Base-by-base conservation (phyloP, 1,140 invertebrate species). In the Pogonomyrmex californicus region DNA sequence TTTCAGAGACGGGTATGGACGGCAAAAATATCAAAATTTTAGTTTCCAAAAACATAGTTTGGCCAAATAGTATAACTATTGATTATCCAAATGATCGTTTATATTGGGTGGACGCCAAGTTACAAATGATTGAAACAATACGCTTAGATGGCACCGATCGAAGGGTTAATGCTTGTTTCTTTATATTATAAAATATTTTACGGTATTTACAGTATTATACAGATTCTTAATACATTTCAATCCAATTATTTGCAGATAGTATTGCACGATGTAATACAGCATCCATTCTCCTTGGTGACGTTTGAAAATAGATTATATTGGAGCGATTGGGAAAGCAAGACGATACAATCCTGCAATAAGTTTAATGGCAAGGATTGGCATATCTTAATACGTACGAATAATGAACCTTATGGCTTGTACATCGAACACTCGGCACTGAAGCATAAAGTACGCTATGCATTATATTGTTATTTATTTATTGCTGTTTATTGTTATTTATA, bases 221-320 rank as follows among this genome's bases (percentile, higher is more conserved):
- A 63, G 0, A 63, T 10, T 65, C 14, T 4, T 51, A 54, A 60
- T 51, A 44, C 3, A 38, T 56, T 71, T 51, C 30, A 44, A 54
- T 70, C 62, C 4, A 14, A 60, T 73, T 85, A 49, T 86, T 12
- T 23, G 33, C 87, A 96, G 95, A 88, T 91, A 9, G 93, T 97
- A 38, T 91, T 97, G 4, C 93, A 96, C 23, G 95, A 95, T 2
- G 93, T 96, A 1, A 95, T 96, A 6, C 96, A 96, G 87, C 97
- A 98, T 95, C 98, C 98, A 0, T 98, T 97, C 93, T 97, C 97
- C 0, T 95, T 99, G 66, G 96, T 97, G 0, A 96, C 99, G 3
- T 99, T 99, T 93, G 98, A 99, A 94, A 97, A 99, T 94, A 96
- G 95, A 12, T 91, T 99, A 0, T 99, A 97, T 92, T 99, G 98